Conservation (phyloP, 2,113 vertebrate species). For the Gopherus flavomarginatus region DNA sequence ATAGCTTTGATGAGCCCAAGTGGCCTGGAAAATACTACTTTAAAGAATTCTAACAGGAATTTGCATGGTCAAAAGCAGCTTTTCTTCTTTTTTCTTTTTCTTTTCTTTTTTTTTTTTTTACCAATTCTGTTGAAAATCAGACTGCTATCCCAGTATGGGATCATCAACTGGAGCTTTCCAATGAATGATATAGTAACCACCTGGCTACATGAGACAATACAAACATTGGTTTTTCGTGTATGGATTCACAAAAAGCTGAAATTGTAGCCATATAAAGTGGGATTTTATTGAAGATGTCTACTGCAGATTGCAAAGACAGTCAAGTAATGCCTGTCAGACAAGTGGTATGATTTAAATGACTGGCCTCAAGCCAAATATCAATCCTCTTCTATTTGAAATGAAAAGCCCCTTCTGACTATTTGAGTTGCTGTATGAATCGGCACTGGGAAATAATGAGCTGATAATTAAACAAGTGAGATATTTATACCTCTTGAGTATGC, state of each 20-base stretch:
- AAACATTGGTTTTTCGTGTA: background rate
- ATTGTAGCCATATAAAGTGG: background rate
- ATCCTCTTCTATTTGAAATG: background rate
- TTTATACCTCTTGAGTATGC: slow-evolving; percentile 20
- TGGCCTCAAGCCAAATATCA: background rate
- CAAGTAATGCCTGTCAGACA: background rate
- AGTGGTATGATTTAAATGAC: fast-evolving
- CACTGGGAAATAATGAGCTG: background rate
- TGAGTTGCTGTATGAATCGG: background rate
- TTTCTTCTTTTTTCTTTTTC: background rate
- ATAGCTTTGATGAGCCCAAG: background rate
- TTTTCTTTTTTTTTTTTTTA: background rate
- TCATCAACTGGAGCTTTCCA: background rate
- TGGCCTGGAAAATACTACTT: background rate
- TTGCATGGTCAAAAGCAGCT: background rate
- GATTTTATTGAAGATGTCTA: background rate
- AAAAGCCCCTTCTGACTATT: background rate
- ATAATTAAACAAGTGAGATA: slow-evolving; percentile 35
- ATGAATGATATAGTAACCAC: fast-evolving
- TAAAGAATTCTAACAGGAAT: background rate
- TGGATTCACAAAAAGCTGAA: background rate
- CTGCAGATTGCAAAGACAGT: background rate
- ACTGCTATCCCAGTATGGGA: background rate
- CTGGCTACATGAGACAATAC: background rate
- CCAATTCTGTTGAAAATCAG: background rate